Evolutionary conservation across 1,140 invertebrate genomes (phyloP), one percentile per base, ranked within the genome.

Genomic region (Trachymyrmex cornetzi): DNA sequence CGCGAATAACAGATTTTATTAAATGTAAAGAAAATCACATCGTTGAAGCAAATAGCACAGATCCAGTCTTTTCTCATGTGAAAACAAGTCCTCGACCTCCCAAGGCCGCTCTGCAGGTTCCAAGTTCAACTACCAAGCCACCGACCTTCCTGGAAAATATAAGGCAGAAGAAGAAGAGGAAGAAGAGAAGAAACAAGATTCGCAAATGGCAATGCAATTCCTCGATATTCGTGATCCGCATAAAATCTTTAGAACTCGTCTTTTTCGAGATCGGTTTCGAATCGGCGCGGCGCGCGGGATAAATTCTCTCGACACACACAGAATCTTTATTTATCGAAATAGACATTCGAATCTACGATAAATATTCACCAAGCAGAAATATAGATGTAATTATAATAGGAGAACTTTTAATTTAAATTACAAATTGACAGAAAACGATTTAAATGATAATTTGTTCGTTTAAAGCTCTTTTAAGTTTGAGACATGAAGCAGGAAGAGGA

Each of bases 91-190:
- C 89, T 74, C 87, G 90, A 86, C 90, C 89, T 90, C 88, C 38
- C 87, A 93, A 93, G 92, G 92, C 82, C 88, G 87, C 87, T 87
- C 79, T 48, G 59, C 74, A 89, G 59, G 72, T 69, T 71, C 48
- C 72, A 80, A 64, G 67, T 80, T 80, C 74, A 85, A 34, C 30
- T 44, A 48, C 69, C 59, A 57, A 53, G 55, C 34, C 16, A 16
- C 2, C 19, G 38, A 74, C 59, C 66, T 90, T 89, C 67, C 69
- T 77, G 75, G 53, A 84, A 74, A 57, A 30, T 44, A n/a, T 7
- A 77, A 27, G 22, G 27, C 61, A 66, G 27, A 63, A 81, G 88
- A 75, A 53, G 72, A 44, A 27, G 27, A 4, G 7, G 6, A 38
- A 24, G 38, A 63, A 5, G 14, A 50, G 38, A 14, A 38, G 59